Evolutionary conservation across 2,888 invertebrate genomes (phyloP), one percentile per base, ranked within the genome.

Genomic region (Pseudeuparius sepicola): DNA sequence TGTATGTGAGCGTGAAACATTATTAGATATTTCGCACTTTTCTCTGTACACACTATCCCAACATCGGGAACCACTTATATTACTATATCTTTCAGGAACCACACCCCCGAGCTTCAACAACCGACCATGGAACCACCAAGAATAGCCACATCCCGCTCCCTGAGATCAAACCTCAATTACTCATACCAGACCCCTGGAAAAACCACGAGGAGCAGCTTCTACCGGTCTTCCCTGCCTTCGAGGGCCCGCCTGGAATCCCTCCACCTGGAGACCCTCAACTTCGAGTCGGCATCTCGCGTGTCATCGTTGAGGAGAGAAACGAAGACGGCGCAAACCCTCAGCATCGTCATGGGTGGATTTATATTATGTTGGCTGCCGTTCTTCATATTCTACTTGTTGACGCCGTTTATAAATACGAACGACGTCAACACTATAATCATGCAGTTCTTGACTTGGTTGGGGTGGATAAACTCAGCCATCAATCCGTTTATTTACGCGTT

Each of bases 401-500:
- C 79, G 2, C 87, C 88, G 4, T 87, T 88, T 52, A 70, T 86
- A 34, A 73, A 75, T 1, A 64, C 66, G 32, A 72, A 75, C 46
- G 71, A 76, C 3, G 51, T 54, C 11, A 58, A 54, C 32, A 40
- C 44, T 17, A 67, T 74, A 3, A 58, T 86, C 32, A 78, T 83
- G 73, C 76, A 76, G 28, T 75, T 80, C 34, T 63, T 88, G 33
- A 87, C 86, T 2, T 89, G 88, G 88, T 64, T 89, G 24, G 89
- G 87, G 1, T 89, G 88, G 86, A 79, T 86, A 50, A 89, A 88
- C 57, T 86, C 86, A 1, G 86, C 86, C 3, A 85, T 89, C 43
- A 89, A 89, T 63, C 88, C 88, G 0, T 87, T 88, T 34, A 89
- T 89, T 51, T 89, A 88, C 54, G 87, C 88, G 12, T 88, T 88